Percentiles rank a stretch among this genome's conserved stretches.
phyloP scores from a whole-genome alignment of 2,888 invertebrate genomes.

The Dryococelus australis region DNA sequence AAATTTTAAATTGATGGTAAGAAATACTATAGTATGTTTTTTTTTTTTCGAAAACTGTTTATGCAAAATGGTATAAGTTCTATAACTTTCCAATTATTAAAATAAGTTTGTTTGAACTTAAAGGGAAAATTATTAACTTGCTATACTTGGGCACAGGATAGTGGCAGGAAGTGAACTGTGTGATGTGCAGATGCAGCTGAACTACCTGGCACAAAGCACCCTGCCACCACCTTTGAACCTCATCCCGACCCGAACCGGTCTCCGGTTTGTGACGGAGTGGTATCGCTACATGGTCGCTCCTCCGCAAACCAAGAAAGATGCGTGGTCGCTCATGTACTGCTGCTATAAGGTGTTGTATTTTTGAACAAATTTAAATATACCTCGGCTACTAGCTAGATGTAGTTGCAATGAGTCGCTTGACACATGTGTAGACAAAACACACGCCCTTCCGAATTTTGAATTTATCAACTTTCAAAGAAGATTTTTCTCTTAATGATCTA shows the following conservation, averaged over 20 bases:
- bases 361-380: background rate
- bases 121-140: no score
- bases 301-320: background rate
- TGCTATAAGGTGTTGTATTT: background rate
- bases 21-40: no score
- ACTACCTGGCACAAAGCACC: slow-evolving; percentile 18
- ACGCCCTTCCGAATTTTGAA: no score
- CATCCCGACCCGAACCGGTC: background rate
- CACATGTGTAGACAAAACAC: background rate
- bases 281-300: background rate
- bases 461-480: no score
- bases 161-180: no score
- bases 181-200: background rate
- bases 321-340: slow-evolving; percentile 16
- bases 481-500: no score
- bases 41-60: no score
- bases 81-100: no score
- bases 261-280: background rate
- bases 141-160: no score
- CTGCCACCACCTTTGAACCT: slow-evolving; percentile 13
- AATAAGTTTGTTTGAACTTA: no score
- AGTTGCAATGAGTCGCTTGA: background rate
- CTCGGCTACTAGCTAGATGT: background rate
- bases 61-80: no score
- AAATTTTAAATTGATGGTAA: no score